Evolutionary conservation across 2,797 vertebrate species (phyloP).

Genomic region (Glyptemys insculpta): DNA sequence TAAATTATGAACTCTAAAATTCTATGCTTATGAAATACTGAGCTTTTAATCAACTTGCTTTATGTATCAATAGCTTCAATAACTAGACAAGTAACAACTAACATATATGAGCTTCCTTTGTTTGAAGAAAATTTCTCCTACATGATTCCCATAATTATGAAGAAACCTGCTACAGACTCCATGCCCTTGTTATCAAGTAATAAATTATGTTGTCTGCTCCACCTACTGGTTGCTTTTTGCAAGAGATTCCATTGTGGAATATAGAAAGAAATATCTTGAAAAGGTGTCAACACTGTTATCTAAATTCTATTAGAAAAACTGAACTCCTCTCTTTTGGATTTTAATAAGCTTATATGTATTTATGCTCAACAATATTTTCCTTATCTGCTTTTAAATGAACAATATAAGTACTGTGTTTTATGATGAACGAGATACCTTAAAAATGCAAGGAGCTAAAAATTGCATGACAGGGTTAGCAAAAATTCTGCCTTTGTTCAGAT

Average conservation of each 20-base stretch:
- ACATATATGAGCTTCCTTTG: slow-evolving; percentile 48
- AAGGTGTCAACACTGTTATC: neutral
- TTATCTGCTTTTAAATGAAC: neutral
- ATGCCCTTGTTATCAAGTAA: slow-evolving; percentile 52
- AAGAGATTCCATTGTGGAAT: slow-evolving; percentile 26
- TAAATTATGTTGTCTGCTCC: slow-evolving; percentile 75
- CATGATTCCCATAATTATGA: slow-evolving; percentile 55
- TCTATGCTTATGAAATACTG: slow-evolving; percentile 65
- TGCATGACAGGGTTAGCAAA: neutral
- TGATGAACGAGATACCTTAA: neutral
- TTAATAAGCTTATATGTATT: neutral
- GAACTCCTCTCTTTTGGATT: neutral
- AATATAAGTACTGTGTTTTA: neutral
- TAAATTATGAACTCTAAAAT: slow-evolving; percentile 50
- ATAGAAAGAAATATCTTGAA: neutral
- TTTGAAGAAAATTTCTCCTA: slow-evolving; percentile 75
- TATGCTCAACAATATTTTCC: neutral
- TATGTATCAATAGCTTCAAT: slow-evolving; percentile 67
- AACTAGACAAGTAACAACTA: slow-evolving; percentile 67
- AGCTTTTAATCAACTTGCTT: slow-evolving; percentile 73
- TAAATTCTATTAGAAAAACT: neutral
- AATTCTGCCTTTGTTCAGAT: neutral
- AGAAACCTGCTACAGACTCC: slow-evolving; percentile 47
- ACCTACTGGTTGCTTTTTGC: slow-evolving; percentile 63
- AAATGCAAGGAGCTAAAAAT: neutral